Conservation (phyloP, 2,797 vertebrate genomes). For the Tenualosa ilisha region DNA sequence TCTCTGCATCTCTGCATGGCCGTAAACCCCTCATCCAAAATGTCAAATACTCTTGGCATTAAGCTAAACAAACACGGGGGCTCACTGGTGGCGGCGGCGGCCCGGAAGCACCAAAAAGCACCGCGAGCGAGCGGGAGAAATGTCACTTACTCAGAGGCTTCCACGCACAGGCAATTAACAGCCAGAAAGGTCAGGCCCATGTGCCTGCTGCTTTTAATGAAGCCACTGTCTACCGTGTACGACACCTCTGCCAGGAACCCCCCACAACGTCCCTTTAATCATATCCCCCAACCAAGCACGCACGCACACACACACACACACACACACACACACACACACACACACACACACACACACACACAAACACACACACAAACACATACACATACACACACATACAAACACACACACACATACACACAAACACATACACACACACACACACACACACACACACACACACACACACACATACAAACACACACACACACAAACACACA, state of each 20-base stretch:
- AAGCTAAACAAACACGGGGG: conserved; percentile 55
- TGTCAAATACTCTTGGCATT: conserved; percentile 53
- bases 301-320: background rate
- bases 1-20: background rate
- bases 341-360: too few species aligned
- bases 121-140: conserved; percentile 29
- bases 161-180: conserved; percentile 52
- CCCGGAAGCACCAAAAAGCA: background rate
- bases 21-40: conserved; percentile 47
- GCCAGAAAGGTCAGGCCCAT: conserved; percentile 54
- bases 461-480: background rate
- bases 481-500: background rate
- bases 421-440: background rate
- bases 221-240: background rate
- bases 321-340: too few species aligned
- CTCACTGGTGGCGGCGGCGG: too few species aligned
- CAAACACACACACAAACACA: too few species aligned
- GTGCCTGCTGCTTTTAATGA: conserved; percentile 49
- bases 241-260: background rate
- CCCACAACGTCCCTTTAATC: background rate
- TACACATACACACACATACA: too few species aligned
- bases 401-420: too few species aligned
- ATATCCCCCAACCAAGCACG: background rate
- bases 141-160: conserved; percentile 43
- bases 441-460: too few species aligned